Evolutionary conservation across 2,113 vertebrate species (phyloP).

Genomic region (Malurus alboscapulatus): DNA sequence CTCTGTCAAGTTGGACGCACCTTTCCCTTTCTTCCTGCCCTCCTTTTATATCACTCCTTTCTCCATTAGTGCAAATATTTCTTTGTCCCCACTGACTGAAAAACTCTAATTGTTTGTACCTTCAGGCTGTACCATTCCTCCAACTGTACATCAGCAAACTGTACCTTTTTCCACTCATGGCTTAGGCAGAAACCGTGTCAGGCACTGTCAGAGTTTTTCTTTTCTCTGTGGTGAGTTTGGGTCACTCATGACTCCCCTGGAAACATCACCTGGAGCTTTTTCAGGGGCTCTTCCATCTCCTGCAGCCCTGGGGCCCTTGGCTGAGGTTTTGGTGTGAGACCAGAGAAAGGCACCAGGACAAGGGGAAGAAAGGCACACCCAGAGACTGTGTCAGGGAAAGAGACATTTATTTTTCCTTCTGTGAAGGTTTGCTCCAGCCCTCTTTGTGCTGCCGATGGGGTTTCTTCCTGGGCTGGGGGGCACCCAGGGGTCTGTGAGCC

Average conservation of each 20-base stretch:
- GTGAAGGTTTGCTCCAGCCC: neutral
- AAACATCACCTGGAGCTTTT: neutral
- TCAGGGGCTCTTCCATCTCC: neutral
- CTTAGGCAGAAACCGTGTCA: neutral
- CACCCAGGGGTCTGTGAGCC: too few relatives aligned
- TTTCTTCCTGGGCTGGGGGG: neutral
- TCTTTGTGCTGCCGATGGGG: fast-evolving
- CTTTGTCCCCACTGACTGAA: fast-evolving
- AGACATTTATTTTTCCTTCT: neutral
- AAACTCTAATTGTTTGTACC: neutral
- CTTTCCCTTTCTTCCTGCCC: neutral
- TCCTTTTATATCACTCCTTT: neutral
- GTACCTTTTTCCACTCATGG: neutral
- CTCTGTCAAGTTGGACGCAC: neutral
- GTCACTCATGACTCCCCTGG: neutral
- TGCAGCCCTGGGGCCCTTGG: neutral
- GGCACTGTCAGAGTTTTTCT: neutral
- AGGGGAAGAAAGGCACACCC: neutral
- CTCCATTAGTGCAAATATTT: neutral
- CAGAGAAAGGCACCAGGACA: neutral
- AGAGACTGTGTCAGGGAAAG: neutral
- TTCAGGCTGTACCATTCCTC: neutral
- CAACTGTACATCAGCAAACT: neutral
- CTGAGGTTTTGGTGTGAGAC: neutral
- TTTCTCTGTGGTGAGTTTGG: neutral